Conservation (phyloP, 2,113 vertebrate species). For the Syngnathus floridae region DNA sequence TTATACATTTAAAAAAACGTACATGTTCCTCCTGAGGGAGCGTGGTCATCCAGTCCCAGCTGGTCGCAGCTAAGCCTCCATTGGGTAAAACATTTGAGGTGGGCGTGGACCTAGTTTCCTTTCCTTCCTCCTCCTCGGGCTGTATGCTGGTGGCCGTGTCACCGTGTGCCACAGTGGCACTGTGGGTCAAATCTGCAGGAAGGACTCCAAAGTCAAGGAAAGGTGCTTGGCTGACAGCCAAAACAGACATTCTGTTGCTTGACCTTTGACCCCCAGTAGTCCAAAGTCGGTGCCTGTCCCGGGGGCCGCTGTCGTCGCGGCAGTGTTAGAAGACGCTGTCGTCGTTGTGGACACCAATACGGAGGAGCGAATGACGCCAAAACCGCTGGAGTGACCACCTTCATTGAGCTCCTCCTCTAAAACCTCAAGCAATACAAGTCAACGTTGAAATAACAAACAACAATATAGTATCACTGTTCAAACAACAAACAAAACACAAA, state of each 20-base stretch:
- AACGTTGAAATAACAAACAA: neutral
- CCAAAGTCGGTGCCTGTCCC: constrained; percentile 58
- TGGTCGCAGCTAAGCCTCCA: constrained; percentile 35
- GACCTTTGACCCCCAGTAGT: constrained; percentile 26
- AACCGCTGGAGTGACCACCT: constrained; percentile 40
- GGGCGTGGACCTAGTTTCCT: constrained; percentile 33
- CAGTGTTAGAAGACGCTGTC: neutral
- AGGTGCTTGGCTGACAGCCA: neutral
- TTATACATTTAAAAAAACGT: neutral
- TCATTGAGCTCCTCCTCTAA: constrained; percentile 46
- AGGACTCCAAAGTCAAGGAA: neutral
- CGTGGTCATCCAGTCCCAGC: constrained; percentile 41
- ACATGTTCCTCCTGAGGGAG: constrained; percentile 11
- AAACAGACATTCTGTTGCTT: neutral
- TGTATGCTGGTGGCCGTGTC: neutral
- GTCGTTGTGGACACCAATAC: neutral
- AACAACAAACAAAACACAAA: neutral
- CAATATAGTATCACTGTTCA: neutral
- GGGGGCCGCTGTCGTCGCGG: constrained; percentile 23
- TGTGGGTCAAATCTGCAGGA: neutral
- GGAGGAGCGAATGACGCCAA: constrained; percentile 24
- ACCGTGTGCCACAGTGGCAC: neutral
- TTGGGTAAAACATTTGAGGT: constrained; percentile 42
- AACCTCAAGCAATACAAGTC: neutral
- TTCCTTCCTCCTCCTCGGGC: constrained; percentile 9